Base-by-base conservation (phyloP, 2,888 invertebrate species). In the Sabatieria punctata region DNA sequence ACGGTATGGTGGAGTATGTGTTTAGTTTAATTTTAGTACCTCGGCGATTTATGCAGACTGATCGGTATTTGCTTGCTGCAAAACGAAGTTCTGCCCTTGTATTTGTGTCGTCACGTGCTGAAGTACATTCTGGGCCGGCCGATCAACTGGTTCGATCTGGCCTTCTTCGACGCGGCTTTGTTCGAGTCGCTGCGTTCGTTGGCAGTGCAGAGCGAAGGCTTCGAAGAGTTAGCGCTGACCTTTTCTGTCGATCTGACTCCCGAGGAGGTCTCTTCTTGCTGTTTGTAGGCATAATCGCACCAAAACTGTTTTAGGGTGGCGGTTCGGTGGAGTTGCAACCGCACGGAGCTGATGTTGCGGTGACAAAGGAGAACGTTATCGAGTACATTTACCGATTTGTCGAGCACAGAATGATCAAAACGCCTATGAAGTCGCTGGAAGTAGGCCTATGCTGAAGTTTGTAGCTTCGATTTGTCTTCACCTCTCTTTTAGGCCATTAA, bases 371-470 rank as follows among this genome's bases (percentile, higher is more conserved):
- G 57, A 97, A 95, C 69, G 84, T 97, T 25, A 85, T 89, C 63
- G 91, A 95, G 67, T 97, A 97, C 65, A 88, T 99, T 56, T 77
- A 89, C 55, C 82, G 85, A 64, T 95, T 93, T 68, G 86, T 91
- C 38, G 85, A 89, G 65, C 83, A 84, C 64, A 77, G 91, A 50
- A 85, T 97, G 83, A 75, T 89, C 36, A 80, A 82, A 64, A 81
- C 85, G 8, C 88, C 89, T 67, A 83, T 86, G 64, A 88, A 88
- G 66, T 84, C 89, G 4, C 75, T 95, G 24, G 85, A 89, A 74
- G 86, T 85, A 73, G 66, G 62, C 59, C 11, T 18, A 13, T 19
- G 22, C 13, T 39, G 13, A 15, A 13, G 15, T 42, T 42, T 42
- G 18, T 15, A 15, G 11, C n/a, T 39, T 39, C 13, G 13, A 15